Conservation (phyloP, 2,797 vertebrate genomes). For the Xenopus petersii region DNA sequence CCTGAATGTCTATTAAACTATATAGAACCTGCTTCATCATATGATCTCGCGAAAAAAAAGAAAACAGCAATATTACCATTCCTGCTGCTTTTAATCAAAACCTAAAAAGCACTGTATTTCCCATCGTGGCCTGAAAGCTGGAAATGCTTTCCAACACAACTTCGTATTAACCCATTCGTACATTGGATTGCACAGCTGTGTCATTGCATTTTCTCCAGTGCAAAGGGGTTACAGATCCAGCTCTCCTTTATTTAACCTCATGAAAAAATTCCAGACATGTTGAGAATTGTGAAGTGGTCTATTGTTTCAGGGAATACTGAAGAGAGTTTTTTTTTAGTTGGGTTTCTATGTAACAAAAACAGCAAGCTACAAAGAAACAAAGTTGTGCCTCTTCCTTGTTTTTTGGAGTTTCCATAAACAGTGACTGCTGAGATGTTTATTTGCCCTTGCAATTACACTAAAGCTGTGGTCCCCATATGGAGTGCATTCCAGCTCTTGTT, state of each 20-base stretch:
- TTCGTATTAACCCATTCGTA: constrained; percentile 20
- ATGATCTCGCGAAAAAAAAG: constrained; percentile 55
- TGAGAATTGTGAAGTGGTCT: constrained; percentile 65
- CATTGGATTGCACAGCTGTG: not conserved
- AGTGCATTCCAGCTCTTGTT: no score
- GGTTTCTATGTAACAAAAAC: not conserved
- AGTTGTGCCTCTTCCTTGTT: not conserved
- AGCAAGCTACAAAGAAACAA: not conserved
- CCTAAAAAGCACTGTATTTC: constrained; percentile 61
- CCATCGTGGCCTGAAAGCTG: constrained; percentile 58
- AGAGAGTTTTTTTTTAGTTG: not conserved
- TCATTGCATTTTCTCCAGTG: not conserved
- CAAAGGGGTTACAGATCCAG: constrained; percentile 27
- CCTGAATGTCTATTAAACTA: constrained; percentile 63
- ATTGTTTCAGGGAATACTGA: constrained; percentile 57
- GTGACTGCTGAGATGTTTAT: no score
- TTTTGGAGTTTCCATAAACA: no score
- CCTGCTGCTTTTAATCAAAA: constrained; percentile 59
- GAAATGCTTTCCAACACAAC: not conserved
- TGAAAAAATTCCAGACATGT: constrained; percentile 71
- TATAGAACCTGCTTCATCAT: constrained; percentile 58
- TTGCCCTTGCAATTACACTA: no score
- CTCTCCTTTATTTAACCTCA: constrained; percentile 71
- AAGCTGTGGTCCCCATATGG: no score
- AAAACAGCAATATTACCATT: constrained; percentile 53